phyloP scores from a whole-genome alignment of 2,888 invertebrate genomes.

The Hecatera dysodea region DNA sequence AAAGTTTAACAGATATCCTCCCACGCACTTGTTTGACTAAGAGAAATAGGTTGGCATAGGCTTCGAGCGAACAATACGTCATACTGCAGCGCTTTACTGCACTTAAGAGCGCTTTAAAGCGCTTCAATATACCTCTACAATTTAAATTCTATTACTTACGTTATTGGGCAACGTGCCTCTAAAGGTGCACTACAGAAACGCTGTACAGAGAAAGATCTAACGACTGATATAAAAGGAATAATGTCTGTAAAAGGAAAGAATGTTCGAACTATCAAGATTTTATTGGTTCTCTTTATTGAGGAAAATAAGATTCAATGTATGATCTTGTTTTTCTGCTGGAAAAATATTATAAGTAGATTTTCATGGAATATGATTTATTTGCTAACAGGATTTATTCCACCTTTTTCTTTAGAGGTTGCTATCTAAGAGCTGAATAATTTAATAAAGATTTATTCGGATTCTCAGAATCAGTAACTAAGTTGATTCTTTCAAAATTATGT shows the following conservation, averaged over 20 bases:
- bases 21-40: conserved; percentile 23
- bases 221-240: conserved; percentile 36
- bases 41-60: conserved; percentile 8
- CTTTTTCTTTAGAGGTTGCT: background rate
- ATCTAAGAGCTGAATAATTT: background rate
- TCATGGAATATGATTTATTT: background rate
- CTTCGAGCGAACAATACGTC: background rate
- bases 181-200: conserved; percentile 23
- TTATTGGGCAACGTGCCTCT: conserved; percentile 43
- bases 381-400: conserved; percentile 3
- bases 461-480: background rate
- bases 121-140: conserved; percentile 25
- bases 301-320: background rate
- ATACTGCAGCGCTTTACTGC: conserved; percentile 11
- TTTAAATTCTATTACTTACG: conserved; percentile 46
- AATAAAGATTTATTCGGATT: background rate
- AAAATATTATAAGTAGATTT: background rate
- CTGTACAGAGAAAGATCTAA: conserved; percentile 26
- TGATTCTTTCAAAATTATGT: background rate
- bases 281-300: conserved; percentile 6
- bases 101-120: conserved; percentile 2
- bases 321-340: background rate
- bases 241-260: conserved; percentile 12
- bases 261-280: conserved; percentile 11
- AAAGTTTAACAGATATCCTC: conserved; percentile 18